Conservation (phyloP, 2,888 invertebrate genomes). For the Stenichneumon culpator region DNA sequence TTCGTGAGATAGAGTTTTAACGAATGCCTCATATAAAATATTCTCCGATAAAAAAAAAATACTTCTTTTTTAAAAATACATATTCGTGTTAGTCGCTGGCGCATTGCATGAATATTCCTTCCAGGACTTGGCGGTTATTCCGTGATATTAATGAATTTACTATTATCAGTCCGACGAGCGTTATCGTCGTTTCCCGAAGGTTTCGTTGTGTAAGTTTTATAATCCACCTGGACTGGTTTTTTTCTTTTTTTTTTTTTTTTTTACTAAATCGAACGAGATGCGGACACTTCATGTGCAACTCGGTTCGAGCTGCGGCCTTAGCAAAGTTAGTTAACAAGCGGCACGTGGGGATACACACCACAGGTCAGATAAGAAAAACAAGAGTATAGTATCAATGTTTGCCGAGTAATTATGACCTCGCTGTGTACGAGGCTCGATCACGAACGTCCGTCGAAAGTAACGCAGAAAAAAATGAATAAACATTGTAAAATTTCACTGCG, state of each 20-base stretch:
- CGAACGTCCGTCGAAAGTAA: slow-evolving; percentile 59
- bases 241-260: neutral
- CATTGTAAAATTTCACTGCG: slow-evolving; percentile 5
- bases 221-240: neutral
- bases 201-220: neutral
- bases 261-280: slow-evolving; percentile 18
- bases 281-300: neutral
- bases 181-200: neutral
- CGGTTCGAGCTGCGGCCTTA: slow-evolving; percentile 5
- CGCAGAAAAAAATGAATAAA: slow-evolving; percentile 9
- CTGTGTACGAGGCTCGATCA: slow-evolving; percentile 69
- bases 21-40: neutral
- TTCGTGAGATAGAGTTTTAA: neutral
- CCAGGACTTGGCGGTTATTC: neutral
- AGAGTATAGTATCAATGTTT: slow-evolving; percentile 64
- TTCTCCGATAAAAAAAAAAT: neutral
- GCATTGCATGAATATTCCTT: neutral
- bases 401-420: slow-evolving; percentile 66
- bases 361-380: slow-evolving; percentile 53
- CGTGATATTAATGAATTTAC: slow-evolving; percentile 18
- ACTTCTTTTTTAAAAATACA: neutral
- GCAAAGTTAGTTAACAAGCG: slow-evolving; percentile 31
- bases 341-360: neutral
- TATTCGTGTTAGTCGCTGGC: neutral
- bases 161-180: neutral